phyloP scores from a whole-genome alignment of 2,888 invertebrate species.

The Trissolcus brochymenae region DNA sequence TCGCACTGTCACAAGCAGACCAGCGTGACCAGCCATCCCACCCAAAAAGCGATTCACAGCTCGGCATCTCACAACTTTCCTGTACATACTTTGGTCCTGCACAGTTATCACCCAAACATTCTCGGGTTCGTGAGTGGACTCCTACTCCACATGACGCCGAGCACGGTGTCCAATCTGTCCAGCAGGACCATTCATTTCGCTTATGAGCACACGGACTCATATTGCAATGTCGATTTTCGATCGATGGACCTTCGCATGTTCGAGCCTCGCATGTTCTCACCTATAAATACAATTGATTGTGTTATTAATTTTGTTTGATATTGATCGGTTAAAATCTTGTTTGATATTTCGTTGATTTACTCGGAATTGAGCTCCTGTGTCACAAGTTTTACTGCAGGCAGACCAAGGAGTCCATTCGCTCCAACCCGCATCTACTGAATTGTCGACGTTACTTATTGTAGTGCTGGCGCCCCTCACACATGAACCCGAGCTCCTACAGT shows the following conservation, averaged over 20 bases:
- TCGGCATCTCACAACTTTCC: slow-evolving; percentile 83
- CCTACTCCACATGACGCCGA: slow-evolving; percentile 86
- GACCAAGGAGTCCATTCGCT: slow-evolving; percentile 83
- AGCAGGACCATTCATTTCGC: slow-evolving; percentile 83
- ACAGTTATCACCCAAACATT: slow-evolving; percentile 80
- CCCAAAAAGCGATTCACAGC: slow-evolving; percentile 83
- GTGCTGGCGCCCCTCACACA: slow-evolving; percentile 78
- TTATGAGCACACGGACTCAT: slow-evolving; percentile 81
- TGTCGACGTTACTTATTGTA: slow-evolving; percentile 56
- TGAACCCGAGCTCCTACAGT: slow-evolving; percentile 83
- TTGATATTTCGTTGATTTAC: slow-evolving; percentile 64
- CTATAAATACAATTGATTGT: slow-evolving; percentile 49
- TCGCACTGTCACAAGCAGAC: slow-evolving; percentile 81
- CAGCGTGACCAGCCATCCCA: slow-evolving; percentile 89
- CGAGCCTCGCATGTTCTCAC: slow-evolving; percentile 78
- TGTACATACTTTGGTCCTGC: slow-evolving; percentile 81
- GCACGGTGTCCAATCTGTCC: slow-evolving; percentile 91
- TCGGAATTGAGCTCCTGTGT: slow-evolving; percentile 84
- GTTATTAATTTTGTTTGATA: not conserved
- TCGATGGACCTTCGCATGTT: slow-evolving; percentile 79
- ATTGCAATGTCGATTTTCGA: slow-evolving; percentile 85
- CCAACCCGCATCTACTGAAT: slow-evolving; percentile 75
- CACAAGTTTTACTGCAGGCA: slow-evolving; percentile 82
- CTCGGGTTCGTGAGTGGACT: slow-evolving; percentile 82
- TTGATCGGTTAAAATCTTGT: not conserved